Percentiles rank a stretch among this genome's conserved stretches.
phyloP scores from a whole-genome alignment of 2,888 invertebrate species.

The Drosophila aldrichi region DNA sequence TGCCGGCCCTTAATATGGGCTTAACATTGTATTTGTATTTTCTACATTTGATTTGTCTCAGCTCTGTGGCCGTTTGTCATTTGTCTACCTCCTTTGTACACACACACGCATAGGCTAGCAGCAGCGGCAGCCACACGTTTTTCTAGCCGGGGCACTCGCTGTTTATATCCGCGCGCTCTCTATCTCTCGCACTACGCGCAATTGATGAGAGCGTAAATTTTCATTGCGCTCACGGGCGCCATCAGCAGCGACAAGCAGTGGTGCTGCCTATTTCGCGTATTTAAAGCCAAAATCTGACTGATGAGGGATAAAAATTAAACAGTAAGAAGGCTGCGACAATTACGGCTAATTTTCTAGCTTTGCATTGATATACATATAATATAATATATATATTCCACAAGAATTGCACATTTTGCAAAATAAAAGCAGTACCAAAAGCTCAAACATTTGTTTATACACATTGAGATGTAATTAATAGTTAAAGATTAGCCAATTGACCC shows the following conservation, averaged over 20 bases:
- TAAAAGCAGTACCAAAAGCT: background rate
- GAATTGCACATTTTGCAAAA: background rate
- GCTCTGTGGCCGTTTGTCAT: conserved; percentile 68
- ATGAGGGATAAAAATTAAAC: background rate
- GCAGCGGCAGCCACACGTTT: conserved; percentile 62
- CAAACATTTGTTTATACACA: background rate
- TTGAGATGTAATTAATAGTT: background rate
- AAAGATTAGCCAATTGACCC: background rate
- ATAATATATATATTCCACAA: background rate
- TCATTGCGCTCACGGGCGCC: conserved; percentile 68
- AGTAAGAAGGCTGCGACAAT: background rate
- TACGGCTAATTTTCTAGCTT: background rate
- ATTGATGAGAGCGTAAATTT: conserved; percentile 79
- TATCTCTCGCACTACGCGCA: conserved; percentile 63
- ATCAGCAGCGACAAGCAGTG: conserved; percentile 33
- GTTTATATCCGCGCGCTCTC: conserved; percentile 39
- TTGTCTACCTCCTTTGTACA: conserved; percentile 71
- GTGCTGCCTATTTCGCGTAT: conserved; percentile 1
- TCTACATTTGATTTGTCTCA: conserved; percentile 68
- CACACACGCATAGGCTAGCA: conserved; percentile 20
- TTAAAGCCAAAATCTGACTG: conserved; percentile 3
- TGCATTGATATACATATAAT: background rate
- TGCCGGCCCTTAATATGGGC: conserved; percentile 17
- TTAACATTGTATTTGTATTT: conserved; percentile 54
- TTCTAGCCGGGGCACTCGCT: conserved; percentile 75